Evolutionary conservation across 2,797 vertebrate species (phyloP), one percentile per base, ranked within the genome.

Genomic region (Psittacula echo): DNA sequence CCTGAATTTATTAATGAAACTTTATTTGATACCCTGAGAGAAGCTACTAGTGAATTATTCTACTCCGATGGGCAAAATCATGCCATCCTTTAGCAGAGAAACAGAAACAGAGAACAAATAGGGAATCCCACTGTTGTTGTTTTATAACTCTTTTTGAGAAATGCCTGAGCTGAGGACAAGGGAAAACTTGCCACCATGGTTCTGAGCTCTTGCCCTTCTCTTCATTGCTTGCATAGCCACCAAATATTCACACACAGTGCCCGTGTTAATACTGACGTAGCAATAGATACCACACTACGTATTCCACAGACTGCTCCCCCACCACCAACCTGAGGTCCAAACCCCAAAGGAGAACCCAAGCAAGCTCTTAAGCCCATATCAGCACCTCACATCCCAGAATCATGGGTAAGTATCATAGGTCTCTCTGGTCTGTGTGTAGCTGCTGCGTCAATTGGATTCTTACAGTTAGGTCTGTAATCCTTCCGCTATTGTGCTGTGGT

Each of bases 361-460:
- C 41, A 42, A 70, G 48, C 37, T 16, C 13, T 70, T 68, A 56
- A 37, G 41, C n/a, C 50, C 56, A 4, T 53, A 8, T 29, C 65
- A 21, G 16, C n/a, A 37, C 22, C 56, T 78, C 51, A 5, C 18
- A 9, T 13, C 39, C 32, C 50, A 19, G 45, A 47, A 34, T 42
- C 30, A 8, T 0, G 1, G 51, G n/a, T 45, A 10, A 27, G 41
- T 54, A 18, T 56, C 2, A 0, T 1, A 34, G 75, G 16, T 71
- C n/a, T 74, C 11, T 71, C 30, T 56, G 64, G 26, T 54, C 56
- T 71, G n/a, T 24, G n/a, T 56, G 80, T 41, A 48, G 54, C 61
- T 92, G 21, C 48, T 13, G 19, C 42, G 26, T 37, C 50, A 29
- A 0, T 51, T 30, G 19, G 21, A 42, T 51, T 44, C 3, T 39